Percentiles rank a stretch among this genome's conserved stretches.
Conservation (phyloP, 2,113 vertebrate genomes). For the Puntigrus tetrazona region DNA sequence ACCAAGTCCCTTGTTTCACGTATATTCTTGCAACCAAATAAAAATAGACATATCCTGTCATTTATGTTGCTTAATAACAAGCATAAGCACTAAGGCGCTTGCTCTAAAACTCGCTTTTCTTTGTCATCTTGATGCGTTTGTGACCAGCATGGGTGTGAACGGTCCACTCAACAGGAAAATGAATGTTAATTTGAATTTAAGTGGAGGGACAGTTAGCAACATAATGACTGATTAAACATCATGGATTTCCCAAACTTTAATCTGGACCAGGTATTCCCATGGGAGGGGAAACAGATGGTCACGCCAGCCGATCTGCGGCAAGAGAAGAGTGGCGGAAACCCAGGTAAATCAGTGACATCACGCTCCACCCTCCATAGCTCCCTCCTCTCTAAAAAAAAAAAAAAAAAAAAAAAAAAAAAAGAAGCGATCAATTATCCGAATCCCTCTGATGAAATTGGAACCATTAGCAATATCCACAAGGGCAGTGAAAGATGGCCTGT, state of each 20-base stretch:
- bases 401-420: too few relatives aligned
- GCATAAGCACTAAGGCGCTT: neutral
- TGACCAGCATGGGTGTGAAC: conserved; percentile 56
- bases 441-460: conserved; percentile 62
- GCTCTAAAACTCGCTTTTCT: neutral
- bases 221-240: conserved; percentile 75
- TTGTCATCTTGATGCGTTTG: conserved; percentile 56
- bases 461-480: conserved; percentile 65
- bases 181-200: conserved; percentile 70
- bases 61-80: neutral
- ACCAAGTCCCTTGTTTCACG: neutral
- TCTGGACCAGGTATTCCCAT: conserved; percentile 74
- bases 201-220: conserved; percentile 70
- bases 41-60: neutral
- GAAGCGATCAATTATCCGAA: conserved; percentile 58
- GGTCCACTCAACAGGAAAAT: conserved; percentile 79
- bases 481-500: conserved; percentile 62
- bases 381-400: conserved; percentile 22
- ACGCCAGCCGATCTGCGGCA: conserved; percentile 51
- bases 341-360: conserved; percentile 58
- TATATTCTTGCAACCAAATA: neutral
- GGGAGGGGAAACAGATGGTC: conserved; percentile 70
- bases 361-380: neutral
- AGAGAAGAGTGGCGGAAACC: conserved; percentile 54
- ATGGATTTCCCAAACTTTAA: conserved; percentile 67